phyloP scores from a whole-genome alignment of 2,113 vertebrate genomes.

The Bujurquina vittata region DNA sequence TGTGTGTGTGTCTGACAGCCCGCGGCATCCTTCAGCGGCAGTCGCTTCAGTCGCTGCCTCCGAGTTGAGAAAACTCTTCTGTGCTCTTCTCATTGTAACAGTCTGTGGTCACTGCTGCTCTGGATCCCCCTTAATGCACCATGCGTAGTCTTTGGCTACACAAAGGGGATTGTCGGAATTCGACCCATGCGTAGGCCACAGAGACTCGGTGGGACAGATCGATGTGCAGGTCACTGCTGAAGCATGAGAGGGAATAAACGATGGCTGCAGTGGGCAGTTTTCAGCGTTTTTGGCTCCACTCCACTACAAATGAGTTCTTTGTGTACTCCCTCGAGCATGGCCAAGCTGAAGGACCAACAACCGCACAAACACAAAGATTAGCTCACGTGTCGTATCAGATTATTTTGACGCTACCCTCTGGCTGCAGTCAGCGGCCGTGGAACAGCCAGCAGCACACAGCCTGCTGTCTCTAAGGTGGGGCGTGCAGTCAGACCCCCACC shows the following conservation, averaged over 20 bases:
- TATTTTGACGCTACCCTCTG: neutral
- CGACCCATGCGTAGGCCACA: neutral
- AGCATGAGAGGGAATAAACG: neutral
- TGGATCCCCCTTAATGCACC: neutral
- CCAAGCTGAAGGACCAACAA: neutral
- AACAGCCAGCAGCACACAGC: neutral
- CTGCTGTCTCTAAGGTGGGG: neutral
- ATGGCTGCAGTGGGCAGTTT: too few species aligned
- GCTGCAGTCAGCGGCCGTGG: neutral
- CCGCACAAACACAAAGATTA: neutral
- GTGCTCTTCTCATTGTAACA: neutral
- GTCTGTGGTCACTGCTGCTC: neutral
- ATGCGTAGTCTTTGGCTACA: neutral
- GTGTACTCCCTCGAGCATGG: neutral
- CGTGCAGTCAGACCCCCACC: too few species aligned
- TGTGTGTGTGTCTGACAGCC: neutral
- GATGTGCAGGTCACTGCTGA: rapidly evolving
- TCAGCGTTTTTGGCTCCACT: neutral
- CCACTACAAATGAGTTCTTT: rapidly evolving
- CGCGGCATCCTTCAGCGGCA: rapidly evolving
- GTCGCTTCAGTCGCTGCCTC: neutral
- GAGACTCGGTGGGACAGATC: neutral
- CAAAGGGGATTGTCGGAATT: neutral
- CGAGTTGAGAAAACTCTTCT: too few species aligned
- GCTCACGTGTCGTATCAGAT: rapidly evolving